Conservation (phyloP, 2,888 invertebrate genomes). For the Horisme vitalbata region DNA sequence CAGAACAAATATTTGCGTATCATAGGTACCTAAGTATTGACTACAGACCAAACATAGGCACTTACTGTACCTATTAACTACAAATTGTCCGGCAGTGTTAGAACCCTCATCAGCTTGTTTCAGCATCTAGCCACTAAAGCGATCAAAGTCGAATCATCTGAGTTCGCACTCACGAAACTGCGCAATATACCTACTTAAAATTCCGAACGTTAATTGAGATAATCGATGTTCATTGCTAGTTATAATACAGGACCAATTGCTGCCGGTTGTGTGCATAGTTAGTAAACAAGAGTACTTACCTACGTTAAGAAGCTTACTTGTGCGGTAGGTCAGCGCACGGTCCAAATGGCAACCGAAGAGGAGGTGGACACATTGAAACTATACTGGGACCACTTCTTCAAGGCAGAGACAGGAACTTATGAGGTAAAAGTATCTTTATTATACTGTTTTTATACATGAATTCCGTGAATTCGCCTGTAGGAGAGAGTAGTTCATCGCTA, state of each 20-base stretch:
- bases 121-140: no score
- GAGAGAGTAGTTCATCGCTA: no score
- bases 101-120: no score
- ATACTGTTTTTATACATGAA: background rate
- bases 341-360: conserved; percentile 60
- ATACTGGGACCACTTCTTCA: conserved; percentile 85
- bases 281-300: background rate
- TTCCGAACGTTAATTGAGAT: no score
- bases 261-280: background rate
- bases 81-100: no score
- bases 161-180: background rate
- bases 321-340: conserved; percentile 47
- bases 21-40: no score
- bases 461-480: no score
- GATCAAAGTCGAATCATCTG: no score
- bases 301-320: conserved; percentile 23
- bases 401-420: conserved; percentile 84
- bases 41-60: no score
- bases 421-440: conserved; percentile 68
- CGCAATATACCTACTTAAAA: background rate
- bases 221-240: background rate
- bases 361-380: conserved; percentile 68
- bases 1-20: no score
- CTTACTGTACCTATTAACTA: no score
- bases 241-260: background rate